Evolutionary conservation across 2,113 vertebrate genomes (phyloP).

Genomic region (Corythaeola cristata): DNA sequence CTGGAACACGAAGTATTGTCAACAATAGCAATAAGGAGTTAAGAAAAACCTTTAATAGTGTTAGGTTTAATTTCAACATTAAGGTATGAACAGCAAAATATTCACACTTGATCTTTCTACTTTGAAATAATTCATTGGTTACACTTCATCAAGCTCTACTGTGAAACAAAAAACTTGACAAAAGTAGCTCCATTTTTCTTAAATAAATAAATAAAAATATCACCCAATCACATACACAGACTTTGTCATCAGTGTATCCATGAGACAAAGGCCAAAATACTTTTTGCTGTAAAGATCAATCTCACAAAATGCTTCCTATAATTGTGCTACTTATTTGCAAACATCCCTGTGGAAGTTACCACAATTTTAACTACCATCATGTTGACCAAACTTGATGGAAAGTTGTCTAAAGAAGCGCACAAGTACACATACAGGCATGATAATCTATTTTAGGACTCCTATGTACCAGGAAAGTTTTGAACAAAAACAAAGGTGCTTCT

Average conservation of each 20-base stretch:
- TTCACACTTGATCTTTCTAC: not conserved
- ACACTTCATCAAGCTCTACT: not conserved
- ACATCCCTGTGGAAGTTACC: not conserved
- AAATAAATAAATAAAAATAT: not conserved
- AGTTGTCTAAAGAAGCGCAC: not conserved
- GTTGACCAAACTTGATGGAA: not conserved
- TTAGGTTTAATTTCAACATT: not conserved
- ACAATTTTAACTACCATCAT: not conserved
- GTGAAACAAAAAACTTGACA: not conserved
- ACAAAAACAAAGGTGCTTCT: not conserved
- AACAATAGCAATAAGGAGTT: not conserved
- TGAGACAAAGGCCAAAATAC: not conserved
- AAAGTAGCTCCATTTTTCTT: not conserved
- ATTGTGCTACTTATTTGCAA: not conserved
- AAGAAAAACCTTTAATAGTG: not conserved
- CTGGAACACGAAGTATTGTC: not conserved
- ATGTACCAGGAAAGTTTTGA: not conserved
- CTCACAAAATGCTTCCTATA: not conserved
- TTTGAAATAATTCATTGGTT: not conserved
- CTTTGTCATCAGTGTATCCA: not conserved
- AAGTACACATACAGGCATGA: not conserved
- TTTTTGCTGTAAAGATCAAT: not conserved
- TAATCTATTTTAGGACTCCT: not conserved
- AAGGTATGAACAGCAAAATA: not conserved
- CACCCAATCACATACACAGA: not conserved